Conservation (phyloP, 2,888 invertebrate genomes). For the Patella depressa region DNA sequence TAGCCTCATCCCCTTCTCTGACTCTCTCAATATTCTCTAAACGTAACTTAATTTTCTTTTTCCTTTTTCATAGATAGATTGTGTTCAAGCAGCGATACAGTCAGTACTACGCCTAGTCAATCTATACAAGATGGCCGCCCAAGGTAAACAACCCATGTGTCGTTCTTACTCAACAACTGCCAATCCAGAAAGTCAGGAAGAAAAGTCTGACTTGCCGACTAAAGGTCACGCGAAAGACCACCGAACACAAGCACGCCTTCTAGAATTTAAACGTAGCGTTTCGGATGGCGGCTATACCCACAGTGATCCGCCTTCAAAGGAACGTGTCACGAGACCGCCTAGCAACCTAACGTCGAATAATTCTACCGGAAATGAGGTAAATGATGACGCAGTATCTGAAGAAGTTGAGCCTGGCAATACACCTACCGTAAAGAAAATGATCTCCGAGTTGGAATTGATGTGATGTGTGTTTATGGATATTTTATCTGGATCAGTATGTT, state of each 20-base stretch:
- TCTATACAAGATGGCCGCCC: background rate
- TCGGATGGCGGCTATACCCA: background rate
- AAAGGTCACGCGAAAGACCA: background rate
- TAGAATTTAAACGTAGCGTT: conserved; percentile 1
- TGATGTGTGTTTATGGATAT: background rate
- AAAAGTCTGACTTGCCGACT: background rate
- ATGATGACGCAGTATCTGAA: background rate
- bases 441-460: conserved; percentile 7
- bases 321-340: background rate
- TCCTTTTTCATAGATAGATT: no score
- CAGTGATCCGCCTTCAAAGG: background rate
- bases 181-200: background rate
- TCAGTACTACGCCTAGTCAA: no score
- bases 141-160: conserved; percentile 10
- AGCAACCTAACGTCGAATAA: background rate
- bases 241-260: background rate
- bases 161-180: conserved; percentile 2
- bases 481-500: no score
- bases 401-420: background rate
- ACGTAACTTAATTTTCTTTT: no score
- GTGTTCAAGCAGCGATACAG: no score
- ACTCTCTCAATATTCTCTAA: no score
- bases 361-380: background rate
- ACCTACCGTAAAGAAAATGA: conserved; percentile 5
- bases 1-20: no score